Evolutionary conservation across 2,797 vertebrate species (phyloP), one percentile per base, ranked within the genome.

Genomic region (Acanthornis magna): DNA sequence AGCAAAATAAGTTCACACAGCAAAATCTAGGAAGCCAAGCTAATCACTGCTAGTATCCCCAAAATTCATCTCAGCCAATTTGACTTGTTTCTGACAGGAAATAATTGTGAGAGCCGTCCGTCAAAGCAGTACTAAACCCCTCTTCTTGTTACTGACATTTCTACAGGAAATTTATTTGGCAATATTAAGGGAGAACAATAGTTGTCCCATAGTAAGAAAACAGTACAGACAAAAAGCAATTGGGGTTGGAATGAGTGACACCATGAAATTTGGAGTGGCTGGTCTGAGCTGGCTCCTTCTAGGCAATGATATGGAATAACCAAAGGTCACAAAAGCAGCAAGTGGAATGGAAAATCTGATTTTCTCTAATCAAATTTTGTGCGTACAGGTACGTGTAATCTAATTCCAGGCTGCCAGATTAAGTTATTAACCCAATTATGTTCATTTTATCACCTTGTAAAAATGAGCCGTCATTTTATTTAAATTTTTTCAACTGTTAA

Each of bases 401-500:
- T 95, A 96, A 97, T 96, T 97, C 88, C 80, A 93, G 76, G 66
- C 66, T 97, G 84, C 67, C 87, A 96, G 95, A 97, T 97, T 97
- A 97, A 97, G 94, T 95, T 96, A 97, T 95, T 97, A 97, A 96
- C 80, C 73, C 88, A 96, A 96, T 97, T 96, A 96, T 47, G 51
- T 77, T 90, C 91, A 96, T 96, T 97, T 97, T 97, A 97, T 97
- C 97, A 96, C 89, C 94, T 38, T 92, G 94, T 89, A 97, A 96
- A 96, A 97, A 96, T 51, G 89, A 97, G 61, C 58, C 88, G 94
- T 96, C 87, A 94, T 95, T 97, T 96, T 91, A 96, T 93, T 97
- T 97, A 95, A 96, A 96, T 97, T 97, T 97, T 94, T 89, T 97
- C 92, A 95, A 95, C 91, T 95, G 87, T 94, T 97, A 96, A 95